Conservation (phyloP, 2,797 vertebrate genomes). For the Paramormyrops hopkinsi region DNA sequence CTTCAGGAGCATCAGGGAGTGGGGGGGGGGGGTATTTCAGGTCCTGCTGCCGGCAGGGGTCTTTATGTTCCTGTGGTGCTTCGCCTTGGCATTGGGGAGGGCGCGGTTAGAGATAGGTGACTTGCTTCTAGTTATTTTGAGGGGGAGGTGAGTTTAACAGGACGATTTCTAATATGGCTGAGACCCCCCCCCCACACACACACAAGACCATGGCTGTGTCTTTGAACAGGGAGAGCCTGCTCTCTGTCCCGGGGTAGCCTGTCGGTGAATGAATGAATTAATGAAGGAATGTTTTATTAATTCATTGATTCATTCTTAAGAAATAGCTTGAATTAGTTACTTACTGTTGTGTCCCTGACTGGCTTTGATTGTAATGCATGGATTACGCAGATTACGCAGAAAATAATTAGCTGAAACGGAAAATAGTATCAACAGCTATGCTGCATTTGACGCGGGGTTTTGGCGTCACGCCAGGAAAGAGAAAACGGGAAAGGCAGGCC, state of each 20-base stretch:
- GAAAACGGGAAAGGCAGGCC: background rate
- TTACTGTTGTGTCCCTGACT: background rate
- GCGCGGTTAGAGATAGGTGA: background rate
- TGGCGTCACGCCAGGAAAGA: background rate
- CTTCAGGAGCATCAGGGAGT: constrained; percentile 40
- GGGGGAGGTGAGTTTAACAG: background rate
- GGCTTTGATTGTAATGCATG: background rate
- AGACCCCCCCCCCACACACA: background rate
- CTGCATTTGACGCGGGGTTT: background rate
- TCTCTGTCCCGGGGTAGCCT: background rate
- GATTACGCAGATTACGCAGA: background rate
- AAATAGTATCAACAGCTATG: background rate
- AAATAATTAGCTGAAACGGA: background rate
- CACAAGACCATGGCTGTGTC: background rate
- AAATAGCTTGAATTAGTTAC: background rate
- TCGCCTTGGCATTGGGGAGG: background rate
- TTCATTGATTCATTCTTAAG: background rate
- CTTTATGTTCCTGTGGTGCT: background rate
- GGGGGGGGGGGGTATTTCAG: background rate
- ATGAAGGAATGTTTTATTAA: background rate
- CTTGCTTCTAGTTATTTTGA: background rate
- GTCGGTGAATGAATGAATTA: background rate
- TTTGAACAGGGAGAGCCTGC: background rate
- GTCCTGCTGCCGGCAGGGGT: background rate
- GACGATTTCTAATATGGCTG: background rate